Percentiles rank a stretch among this genome's conserved stretches.
Evolutionary conservation across 2,113 vertebrate species (phyloP).

Genomic region (Gallinago jamesoni): DNA sequence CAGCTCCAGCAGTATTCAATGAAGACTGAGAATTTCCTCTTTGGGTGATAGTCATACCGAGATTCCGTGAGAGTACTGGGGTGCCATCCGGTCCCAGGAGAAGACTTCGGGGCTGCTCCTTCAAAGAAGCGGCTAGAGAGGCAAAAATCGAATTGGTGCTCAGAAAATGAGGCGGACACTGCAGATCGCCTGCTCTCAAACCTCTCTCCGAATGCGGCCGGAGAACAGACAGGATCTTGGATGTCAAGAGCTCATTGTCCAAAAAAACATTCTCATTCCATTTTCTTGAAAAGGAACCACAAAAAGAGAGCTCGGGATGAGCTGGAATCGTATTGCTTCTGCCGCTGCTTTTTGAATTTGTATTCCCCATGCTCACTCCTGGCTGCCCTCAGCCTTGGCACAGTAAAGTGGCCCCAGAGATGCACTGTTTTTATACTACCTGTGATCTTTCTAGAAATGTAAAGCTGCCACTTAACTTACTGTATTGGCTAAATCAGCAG

Average conservation of each 20-base stretch:
- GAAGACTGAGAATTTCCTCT: constrained; percentile 77
- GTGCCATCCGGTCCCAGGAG: constrained; percentile 82
- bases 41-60: constrained; percentile 89
- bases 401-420: constrained; percentile 52
- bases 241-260: constrained; percentile 82
- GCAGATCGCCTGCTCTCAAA: constrained; percentile 57
- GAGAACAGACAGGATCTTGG: constrained; percentile 77
- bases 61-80: constrained; percentile 69
- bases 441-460: constrained; percentile 78
- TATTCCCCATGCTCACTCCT: constrained; percentile 69
- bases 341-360: constrained; percentile 65
- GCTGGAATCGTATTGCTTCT: not conserved
- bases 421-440: constrained; percentile 65
- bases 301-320: constrained; percentile 69
- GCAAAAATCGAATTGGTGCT: constrained; percentile 73
- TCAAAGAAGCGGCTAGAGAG: constrained; percentile 78
- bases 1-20: constrained; percentile 64
- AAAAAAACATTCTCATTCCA: constrained; percentile 80
- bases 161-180: constrained; percentile 68
- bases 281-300: constrained; percentile 73
- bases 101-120: constrained; percentile 75
- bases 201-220: constrained; percentile 60
- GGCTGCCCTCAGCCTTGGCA: constrained; percentile 22
- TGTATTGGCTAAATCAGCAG: constrained; percentile 74
- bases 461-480: constrained; percentile 65